Evolutionary conservation across 2,888 invertebrate species (phyloP), one percentile per base, ranked within the genome.

Genomic region (Acleris cristana): DNA sequence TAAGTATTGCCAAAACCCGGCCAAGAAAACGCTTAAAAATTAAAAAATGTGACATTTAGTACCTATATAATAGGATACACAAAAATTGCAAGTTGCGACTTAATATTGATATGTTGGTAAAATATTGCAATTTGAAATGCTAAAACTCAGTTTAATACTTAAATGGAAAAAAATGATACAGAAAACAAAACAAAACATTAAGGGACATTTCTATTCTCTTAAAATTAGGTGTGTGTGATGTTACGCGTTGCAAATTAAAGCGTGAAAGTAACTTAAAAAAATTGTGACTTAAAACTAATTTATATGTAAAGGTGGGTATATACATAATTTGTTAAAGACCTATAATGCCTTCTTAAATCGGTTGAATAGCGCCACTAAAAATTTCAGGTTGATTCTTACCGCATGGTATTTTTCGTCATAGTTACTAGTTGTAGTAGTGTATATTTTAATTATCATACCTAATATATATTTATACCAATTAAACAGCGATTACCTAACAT

Each of bases 341-440:
- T 23, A 34, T 58, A 52, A 61, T 68, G 64, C 59, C 19, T 64
- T 60, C 64, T 57, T 71, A 71, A 74, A 77, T 78, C 78, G 80
- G 79, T 79, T 79, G 75, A 80, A 76, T 77, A 76, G 71, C 59
- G 65, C 72, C 64, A 56, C 76, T 71, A 74, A 75, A 76, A 80
- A 73, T 69, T 76, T 79, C 77, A 79, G 76, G 82, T 87, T 86
- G 87, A 87, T 85, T 86, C 82, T 79, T 81, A 77, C 87, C 85
- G 85, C 87, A 88, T 88, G 85, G 69, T 70, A 67, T 73, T 76
- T 73, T 77, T 77, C 73, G 78, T 78, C 68, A 60, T 75, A 79
- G 75, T 71, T 66, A 69, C 64, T 74, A 74, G 64, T 63, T 72
- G 64, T 71, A 8, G 26, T n/a, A n/a, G n/a, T n/a, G 7, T 26